Evolutionary conservation across 2,888 invertebrate species (phyloP), one percentile per base, ranked within the genome.

Genomic region (Scaptomyza parva): DNA sequence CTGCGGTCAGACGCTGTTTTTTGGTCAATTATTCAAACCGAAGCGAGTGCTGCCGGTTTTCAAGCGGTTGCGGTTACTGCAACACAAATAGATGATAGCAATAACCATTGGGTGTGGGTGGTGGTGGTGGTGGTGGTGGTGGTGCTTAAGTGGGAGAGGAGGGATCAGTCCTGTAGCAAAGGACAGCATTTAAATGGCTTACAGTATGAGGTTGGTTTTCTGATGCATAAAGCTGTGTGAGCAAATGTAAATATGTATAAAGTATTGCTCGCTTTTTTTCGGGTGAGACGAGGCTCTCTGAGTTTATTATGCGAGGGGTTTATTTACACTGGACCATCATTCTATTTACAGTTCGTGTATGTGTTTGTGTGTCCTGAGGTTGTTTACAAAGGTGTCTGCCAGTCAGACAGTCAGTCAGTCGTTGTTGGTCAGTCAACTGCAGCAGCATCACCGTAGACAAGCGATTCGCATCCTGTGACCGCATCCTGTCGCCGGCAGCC

Each of bases 331-430:
- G 53, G 22, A 50, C 55, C 57, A 53, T 55, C 52, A 39, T 28
- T 41, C 24, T 40, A 28, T 61, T 17, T 45, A 26, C 45, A 22
- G 37, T 35, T n/a, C 20, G 20, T 72, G 47, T 37, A 7, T 22
- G 26, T 51, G 37, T 26, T 57, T 30, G 50, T 37, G 62, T n/a
- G 35, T 63, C 28, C 35, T 75, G 67, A 47, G 67, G 69, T 48
- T 86, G 76, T 86, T 80, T 86, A 66, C 73, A 66, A 70, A 83
- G 84, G 80, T 78, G 86, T 78, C 86, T 74, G 86, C 80, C 84
- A 79, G 67, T 78, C 64, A 66, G 64, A 24, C 72, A 66, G 63
- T 18, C 72, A 26, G 83, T 82, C 83, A 75, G 63, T 48, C 30
- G 30, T 45, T 45, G 57, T 44, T 57, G 76, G 78, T 69, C 48